Base-by-base conservation (phyloP, 2,797 vertebrate species). In the Sus cebifrons region DNA sequence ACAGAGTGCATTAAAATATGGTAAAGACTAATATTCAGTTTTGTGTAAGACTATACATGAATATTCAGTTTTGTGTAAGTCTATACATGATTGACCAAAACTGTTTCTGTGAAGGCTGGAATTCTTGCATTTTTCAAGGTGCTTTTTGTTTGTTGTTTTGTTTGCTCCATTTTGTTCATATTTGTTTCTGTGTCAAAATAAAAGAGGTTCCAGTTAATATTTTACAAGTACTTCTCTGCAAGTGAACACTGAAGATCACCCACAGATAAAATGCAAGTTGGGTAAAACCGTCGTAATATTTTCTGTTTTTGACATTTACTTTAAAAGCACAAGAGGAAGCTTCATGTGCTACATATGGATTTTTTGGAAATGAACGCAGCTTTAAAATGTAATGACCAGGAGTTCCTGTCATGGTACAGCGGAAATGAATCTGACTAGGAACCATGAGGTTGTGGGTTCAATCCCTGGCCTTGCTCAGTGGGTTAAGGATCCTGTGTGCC, bases 221-320 rank as follows among this genome's bases (percentile, higher is more conserved):
- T 93, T 95, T 88, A 68, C 25, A 95, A 77, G 49, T 21, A 85
- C 15, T 93, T 73, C 18, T 71, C 79, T 90, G 40, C 21, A 89
- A 32, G 36, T 90, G 6, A 92, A 87, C 62, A 44, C 5, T 21
- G 16, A 86, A 58, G 49, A 77, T 25, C 62, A 49, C 27, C 36
- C 81, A 44, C 21, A 40, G 20, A 32, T 16, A 83, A 86, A 70
- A 87, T 58, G 20, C 20, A 90, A 79, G 32, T 36, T 84, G 36
- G 9, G 6, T 25, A 78, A 93, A 92, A 94, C 20, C 27, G 68
- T 56, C 49, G 67, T 3, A 27, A 17, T 23, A 16, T 62, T 83
- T 95, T 67, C 56, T 60, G 29, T 60, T 75, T 44, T 67, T 56
- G 27, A 93, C 27, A 93, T 73, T 64, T 64, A 73, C 6, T 44